Conservation (phyloP, 2,888 invertebrate genomes). For the Lithophane semibrunnea region DNA sequence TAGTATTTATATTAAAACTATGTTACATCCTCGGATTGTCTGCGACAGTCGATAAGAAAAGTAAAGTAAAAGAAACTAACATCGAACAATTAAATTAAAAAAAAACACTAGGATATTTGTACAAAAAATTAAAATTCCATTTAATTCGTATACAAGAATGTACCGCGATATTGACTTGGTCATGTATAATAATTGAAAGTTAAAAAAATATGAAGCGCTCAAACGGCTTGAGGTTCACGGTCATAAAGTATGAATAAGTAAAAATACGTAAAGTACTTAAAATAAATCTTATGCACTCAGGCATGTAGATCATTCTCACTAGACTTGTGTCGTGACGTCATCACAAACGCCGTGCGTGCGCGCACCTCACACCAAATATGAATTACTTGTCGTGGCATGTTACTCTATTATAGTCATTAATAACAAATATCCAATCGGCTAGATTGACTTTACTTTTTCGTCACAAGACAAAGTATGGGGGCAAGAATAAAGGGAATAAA, state of each 20-base stretch:
- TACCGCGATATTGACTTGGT: conserved; percentile 62
- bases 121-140: conserved; percentile 68
- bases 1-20: conserved; percentile 61
- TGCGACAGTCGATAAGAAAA: conserved; percentile 44
- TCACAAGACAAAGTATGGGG: conserved; percentile 14
- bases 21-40: conserved; percentile 63
- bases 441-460: conserved; percentile 9
- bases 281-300: conserved; percentile 60
- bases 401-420: not conserved
- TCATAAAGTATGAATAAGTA: conserved; percentile 54
- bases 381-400: conserved; percentile 5
- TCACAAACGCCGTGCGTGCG: conserved; percentile 39
- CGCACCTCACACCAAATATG: conserved; percentile 20
- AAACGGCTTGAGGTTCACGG: conserved; percentile 48
- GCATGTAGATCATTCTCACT: conserved; percentile 67
- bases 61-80: conserved; percentile 55
- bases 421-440: not conserved
- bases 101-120: conserved; percentile 68
- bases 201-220: conserved; percentile 58
- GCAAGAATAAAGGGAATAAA: conserved; percentile 37
- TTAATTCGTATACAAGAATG: conserved; percentile 72
- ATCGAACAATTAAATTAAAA: conserved; percentile 69
- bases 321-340: conserved; percentile 64
- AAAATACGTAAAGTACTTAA: conserved; percentile 61
- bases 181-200: conserved; percentile 42